Conservation (phyloP, 2,888 invertebrate genomes). For the Synergus japonicus region DNA sequence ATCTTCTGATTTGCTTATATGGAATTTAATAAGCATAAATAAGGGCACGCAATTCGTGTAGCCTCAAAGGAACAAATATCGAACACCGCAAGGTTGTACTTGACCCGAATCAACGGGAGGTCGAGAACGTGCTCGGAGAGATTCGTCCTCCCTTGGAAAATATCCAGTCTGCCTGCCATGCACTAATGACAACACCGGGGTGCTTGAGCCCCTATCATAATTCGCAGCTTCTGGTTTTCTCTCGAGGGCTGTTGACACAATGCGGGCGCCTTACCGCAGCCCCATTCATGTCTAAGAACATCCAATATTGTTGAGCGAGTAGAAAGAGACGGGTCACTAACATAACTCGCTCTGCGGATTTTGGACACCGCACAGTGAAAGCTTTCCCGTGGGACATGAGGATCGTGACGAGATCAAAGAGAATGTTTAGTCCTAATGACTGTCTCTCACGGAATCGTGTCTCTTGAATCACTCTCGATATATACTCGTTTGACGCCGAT, state of each 20-base stretch:
- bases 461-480: too few species aligned
- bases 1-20: too few species aligned
- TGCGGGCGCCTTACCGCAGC: conserved; percentile 74
- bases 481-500: too few species aligned
- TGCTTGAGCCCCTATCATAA: conserved; percentile 73
- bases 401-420: conserved; percentile 75
- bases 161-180: conserved; percentile 54
- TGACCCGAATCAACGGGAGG: conserved; percentile 40
- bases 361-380: conserved; percentile 46
- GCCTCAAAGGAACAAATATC: too few species aligned
- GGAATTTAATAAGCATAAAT: too few species aligned
- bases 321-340: conserved; percentile 8
- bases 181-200: conserved; percentile 70
- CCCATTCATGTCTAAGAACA: conserved; percentile 67
- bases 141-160: conserved; percentile 51
- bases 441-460: too few species aligned
- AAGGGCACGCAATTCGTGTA: too few species aligned
- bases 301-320: conserved; percentile 60
- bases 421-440: conserved; percentile 44
- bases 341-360: neutral
- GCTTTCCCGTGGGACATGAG: conserved; percentile 47
- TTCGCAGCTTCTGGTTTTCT: conserved; percentile 73
- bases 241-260: conserved; percentile 71
- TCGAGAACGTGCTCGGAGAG: conserved; percentile 53
- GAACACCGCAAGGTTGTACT: too few species aligned